Base-by-base conservation (phyloP, 2,888 invertebrate genomes). In the Aleiodes testaceus region DNA sequence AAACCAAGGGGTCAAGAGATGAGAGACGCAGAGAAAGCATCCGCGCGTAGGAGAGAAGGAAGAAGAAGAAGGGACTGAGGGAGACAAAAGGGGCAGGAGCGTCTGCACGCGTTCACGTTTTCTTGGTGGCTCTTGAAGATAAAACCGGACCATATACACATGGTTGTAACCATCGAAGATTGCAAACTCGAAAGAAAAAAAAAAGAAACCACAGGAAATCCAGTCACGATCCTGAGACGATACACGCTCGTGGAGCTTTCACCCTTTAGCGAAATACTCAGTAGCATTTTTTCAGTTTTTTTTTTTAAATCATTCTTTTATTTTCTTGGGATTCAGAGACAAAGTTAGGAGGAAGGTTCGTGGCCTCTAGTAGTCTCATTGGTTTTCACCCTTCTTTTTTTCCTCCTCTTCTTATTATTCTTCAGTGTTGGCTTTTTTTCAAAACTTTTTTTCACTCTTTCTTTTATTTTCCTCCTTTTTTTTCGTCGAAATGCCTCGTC, bases 201-300 rank as follows among this genome's bases (percentile, higher is more conserved):
- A 47, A 47, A 47, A 2, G 6, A 47, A 64, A 69, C 53, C 52
- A 20, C 69, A 69, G 64, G 26, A 69, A 69, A 69, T 69, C 69
- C 69, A 69, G 69, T 68, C 70, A 53, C 49, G 68, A 59, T 69
- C 63, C 53, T 64, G 22, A 16, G 6, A 53, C 59, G 53, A 69
- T 63, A 71, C 69, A 66, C 63, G 44, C 16, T 14, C 22, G 44
- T 47, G 66, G 70, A 74, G 72, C 73, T 74, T 76, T 76, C 76
- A 76, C 73, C 73, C 69, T 69, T 64, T 69, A 22, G 66, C 63
- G 44, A 69, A 63, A 53, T 67, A 52, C 42, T 67, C 72, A 52
- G 69, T 66, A 69, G 69, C 69, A 14, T 64, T 50, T 69, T 18
- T 52, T 36, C 44, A 22, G 20, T 30, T 47, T 47, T 16, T 67